Percentiles rank a stretch among this genome's conserved stretches.
Evolutionary conservation across 2,113 vertebrate species (phyloP).

Genomic region (Opisthocomus hoazin): DNA sequence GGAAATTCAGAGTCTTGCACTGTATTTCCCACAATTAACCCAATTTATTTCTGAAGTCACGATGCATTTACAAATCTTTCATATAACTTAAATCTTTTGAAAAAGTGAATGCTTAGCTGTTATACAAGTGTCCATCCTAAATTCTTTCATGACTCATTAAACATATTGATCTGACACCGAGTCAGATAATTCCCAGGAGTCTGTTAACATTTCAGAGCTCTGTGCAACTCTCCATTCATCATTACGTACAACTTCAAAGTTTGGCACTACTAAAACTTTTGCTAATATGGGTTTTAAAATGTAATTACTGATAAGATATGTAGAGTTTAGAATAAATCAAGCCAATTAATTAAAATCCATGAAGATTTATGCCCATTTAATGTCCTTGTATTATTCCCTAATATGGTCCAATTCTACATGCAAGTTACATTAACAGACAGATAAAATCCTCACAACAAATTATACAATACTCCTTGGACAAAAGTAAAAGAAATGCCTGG

Average conservation of each 20-base stretch:
- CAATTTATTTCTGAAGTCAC: conserved; percentile 12
- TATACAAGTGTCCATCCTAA: background rate
- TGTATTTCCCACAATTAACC: background rate
- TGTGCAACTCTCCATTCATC: conserved; percentile 55
- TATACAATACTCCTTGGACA: background rate
- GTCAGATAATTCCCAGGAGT: conserved; percentile 51
- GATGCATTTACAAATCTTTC: conserved; percentile 11
- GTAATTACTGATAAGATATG: conserved; percentile 44
- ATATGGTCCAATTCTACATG: background rate
- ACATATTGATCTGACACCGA: conserved; percentile 56
- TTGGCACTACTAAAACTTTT: conserved; percentile 9
- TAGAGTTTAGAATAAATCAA: conserved; percentile 21
- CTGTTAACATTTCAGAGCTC: conserved; percentile 55
- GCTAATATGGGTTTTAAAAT: conserved; percentile 18
- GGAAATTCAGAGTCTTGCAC: background rate
- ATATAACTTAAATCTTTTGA: conserved; percentile 11
- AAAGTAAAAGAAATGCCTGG: background rate
- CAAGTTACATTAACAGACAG: conserved; percentile 1
- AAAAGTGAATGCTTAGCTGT: conserved; percentile 27
- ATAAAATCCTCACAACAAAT: conserved; percentile 47
- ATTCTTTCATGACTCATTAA: conserved; percentile 49
- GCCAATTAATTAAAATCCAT: conserved; percentile 48
- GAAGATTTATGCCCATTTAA: conserved; percentile 33
- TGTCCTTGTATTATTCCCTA: background rate
- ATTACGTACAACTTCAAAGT: conserved; percentile 43